Base-by-base conservation (phyloP, 2,113 vertebrate genomes). In the Pleuronectes platessa region DNA sequence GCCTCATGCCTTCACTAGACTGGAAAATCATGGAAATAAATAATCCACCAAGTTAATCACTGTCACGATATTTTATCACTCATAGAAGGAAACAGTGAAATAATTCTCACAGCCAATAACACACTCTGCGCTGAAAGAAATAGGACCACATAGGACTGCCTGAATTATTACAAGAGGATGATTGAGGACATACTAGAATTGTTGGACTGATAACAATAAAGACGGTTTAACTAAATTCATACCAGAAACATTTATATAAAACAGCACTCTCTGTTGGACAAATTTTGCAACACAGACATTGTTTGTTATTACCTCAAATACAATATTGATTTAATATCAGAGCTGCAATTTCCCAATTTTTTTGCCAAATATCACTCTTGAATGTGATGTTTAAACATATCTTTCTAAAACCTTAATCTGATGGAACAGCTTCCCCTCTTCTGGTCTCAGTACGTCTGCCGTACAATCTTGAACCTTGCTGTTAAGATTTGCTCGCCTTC, bases 1-100 rank as follows among this genome's bases (percentile, higher is more conserved):
- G 93, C 84, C 89, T 94, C 92, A 94, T 66, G 2, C 90, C 93
- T 82, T 92, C 93, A 74, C 89, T 90, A 2, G 95, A 88, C 97
- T 99, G 93, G 75, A 90, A 91, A 84, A 85, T 0, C 8, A 35
- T 45, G 37, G 49, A 82, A 82, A 80, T 59, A 84, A 81, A 79
- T 63, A 23, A 61, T 20, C 9, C 13, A 63, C 6, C 18, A 45
- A 24, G 73, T 82, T 73, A 68, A 93, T 96, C 90, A 98, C 94
- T 0, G 83, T 95, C 90, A 85, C 72, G 68, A 78, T 76, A 40
- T 67, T 69, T 5, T 58, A 68, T 0, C 6, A 86, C 40, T 63
- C 83, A 83, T 27, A 68, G 21, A 27, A 2, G 24, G 75, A 77
- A 83, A 75, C 18, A 69, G 21, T 18, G 20, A 4, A 68, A 14